A percentile compares a stretch with the other conserved stretches of the same genome.
Conservation (phyloP, 2,888 invertebrate genomes). For the Autographa pulchrina region DNA sequence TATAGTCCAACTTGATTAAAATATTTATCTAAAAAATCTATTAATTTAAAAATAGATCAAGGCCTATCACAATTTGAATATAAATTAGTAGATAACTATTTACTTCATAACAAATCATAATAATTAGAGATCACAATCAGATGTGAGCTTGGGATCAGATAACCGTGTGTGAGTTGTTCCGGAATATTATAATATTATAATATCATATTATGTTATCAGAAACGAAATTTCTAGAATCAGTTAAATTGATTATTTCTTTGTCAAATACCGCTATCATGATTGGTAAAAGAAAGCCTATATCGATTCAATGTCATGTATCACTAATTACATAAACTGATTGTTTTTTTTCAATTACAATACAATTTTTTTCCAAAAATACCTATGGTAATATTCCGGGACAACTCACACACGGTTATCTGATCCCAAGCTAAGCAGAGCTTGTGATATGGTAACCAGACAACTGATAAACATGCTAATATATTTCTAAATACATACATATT, state of each 20-base stretch:
- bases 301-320: background rate
- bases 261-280: background rate
- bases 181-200: no score
- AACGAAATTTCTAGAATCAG: background rate
- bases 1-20: background rate
- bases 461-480: no score
- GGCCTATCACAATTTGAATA: background rate
- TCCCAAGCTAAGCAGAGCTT: no score
- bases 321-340: background rate
- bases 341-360: no score
- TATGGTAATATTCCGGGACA: no score
- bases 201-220: no score
- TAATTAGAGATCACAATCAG: background rate
- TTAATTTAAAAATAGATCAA: background rate
- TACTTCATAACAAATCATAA: background rate
- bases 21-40: background rate
- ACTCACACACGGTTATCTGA: no score
- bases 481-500: no score
- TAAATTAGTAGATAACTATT: background rate
- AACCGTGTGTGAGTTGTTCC: no score
- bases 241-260: background rate
- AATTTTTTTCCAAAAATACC: no score
- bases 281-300: background rate
- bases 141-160: no score
- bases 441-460: no score